Base-by-base conservation (phyloP, 1,140 invertebrate species). In the Sinella curviseta region DNA sequence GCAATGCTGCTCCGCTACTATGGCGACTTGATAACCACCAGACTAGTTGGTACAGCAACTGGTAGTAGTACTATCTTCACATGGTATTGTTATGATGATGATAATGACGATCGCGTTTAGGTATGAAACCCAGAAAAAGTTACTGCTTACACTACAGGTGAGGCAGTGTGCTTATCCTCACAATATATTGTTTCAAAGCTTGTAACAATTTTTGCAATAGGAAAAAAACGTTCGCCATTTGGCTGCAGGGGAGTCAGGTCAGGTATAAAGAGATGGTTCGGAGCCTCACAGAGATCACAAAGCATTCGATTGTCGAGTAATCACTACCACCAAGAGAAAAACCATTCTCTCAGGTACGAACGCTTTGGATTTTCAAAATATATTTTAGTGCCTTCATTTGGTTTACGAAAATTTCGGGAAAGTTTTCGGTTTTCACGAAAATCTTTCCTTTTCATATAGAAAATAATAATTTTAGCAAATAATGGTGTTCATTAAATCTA, bases 301-400 rank as follows among this genome's bases (percentile, higher is more conserved):
- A 82, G 77, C 79, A 73, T 82, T 65, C 77, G 81, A 82, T 79
- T 82, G 78, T 82, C 78, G 77, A 81, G 57, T 77, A 79, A 74
- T 82, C 79, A 82, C 78, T 12, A 48, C 34, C 76, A 81, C 77
- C 82, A 80, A 78, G 76, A 78, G 77, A 83, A 83, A 82, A 81
- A 80, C 79, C 81, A 80, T 82, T 82, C 83, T 82, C 81, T 79
- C 80, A 83, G 82, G 82, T 83, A 83, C 17, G 30, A 73, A 30
- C 2, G 28, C 65, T 31, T 70, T 33, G 65, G 26, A 1, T 70
- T 70, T 70, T 70, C 31, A 70, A 70, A 30, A 70, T 14, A 3
- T 48, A 48, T 48, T 48, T 48, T n/a, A 48, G 39, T 48, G 39
- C 4, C 17, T 48, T 48, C 39, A 48, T 8, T 48, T 48, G 4